These are phyloP conservation scores for Drosophila nr. perissopoda DNA, from an alignment of 2,888 invertebrate genomes.

Conservation along the genomic window DNA sequence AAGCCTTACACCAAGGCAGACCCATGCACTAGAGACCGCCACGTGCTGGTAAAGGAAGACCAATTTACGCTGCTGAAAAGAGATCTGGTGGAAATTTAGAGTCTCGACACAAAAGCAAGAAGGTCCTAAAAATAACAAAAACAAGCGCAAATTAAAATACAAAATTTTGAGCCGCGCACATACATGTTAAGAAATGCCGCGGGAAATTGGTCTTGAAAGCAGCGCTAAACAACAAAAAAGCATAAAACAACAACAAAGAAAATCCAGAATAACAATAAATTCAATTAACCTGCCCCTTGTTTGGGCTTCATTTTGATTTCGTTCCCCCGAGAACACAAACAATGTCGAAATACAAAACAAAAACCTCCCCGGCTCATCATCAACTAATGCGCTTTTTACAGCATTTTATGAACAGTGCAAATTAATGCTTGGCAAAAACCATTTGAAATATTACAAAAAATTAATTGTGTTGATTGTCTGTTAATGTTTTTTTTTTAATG, in stretches of 20 bases:
- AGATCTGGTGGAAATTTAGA: slow-evolving; percentile 26
- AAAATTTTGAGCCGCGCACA: slow-evolving; percentile 32
- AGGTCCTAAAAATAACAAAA: slow-evolving; percentile 29
- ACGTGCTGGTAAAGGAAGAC: slow-evolving; percentile 38
- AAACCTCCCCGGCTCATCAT: slow-evolving; percentile 9
- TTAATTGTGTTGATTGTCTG: slow-evolving; percentile 50
- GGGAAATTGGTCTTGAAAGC: slow-evolving; percentile 34
- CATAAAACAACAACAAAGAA: slow-evolving; percentile 18
- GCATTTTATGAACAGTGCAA: slow-evolving; percentile 40
- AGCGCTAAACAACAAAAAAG: slow-evolving; percentile 17
- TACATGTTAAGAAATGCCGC: slow-evolving; percentile 40
- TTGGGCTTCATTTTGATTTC: slow-evolving; percentile 58
- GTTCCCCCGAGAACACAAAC: slow-evolving; percentile 1
- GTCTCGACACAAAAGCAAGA: slow-evolving; percentile 33
- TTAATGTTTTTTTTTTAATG: slow-evolving; percentile 15
- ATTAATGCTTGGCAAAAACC: slow-evolving; percentile 21
- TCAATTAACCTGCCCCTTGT: slow-evolving; percentile 70
- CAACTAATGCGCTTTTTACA: slow-evolving; percentile 47
- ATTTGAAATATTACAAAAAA: slow-evolving; percentile 30
- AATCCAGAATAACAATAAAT: slow-evolving; percentile 67
- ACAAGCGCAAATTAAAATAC: slow-evolving; percentile 56
- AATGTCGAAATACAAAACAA: slow-evolving; percentile 22
- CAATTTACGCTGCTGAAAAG: slow-evolving; percentile 45
- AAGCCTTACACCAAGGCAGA: slow-evolving; percentile 13
- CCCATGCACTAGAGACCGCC: slow-evolving; percentile 6